Base-by-base conservation (phyloP, 2,113 vertebrate genomes). In the Syngnathus floridae region DNA sequence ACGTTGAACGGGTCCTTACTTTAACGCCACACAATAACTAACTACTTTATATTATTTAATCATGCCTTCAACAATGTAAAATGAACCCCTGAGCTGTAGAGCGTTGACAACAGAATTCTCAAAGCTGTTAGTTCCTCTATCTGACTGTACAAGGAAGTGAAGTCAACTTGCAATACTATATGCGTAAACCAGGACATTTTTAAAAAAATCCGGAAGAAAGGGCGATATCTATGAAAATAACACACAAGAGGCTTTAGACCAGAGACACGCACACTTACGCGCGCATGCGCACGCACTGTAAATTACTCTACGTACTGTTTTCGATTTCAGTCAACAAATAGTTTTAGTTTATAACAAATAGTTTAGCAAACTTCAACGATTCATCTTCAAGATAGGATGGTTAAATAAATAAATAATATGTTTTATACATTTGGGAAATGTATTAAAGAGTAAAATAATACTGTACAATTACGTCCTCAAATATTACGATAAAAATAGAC, bases 61-160 rank as follows among this genome's bases (percentile, higher is more conserved):
- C 88, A 87, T 88, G 62, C 8, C 78, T 70, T 59, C 46, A 64
- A 57, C 16, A 66, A 65, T 65, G 16, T 38, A 57, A 75, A 71
- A 63, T 49, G 36, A 64, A 71, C 76, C 71, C 1, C 59, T 41
- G 68, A 67, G 70, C 70, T 66, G 76, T 72, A 70, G 60, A 73
- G 70, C 69, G 68, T 69, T 68, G 71, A 66, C 64, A 77, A 56
- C 31, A 62, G 56, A 80, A 76, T 75, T 66, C 64, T 38, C 84
- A 64, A 54, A 71, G 72, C 80, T 84, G 83, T 72, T 75, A 85
- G 89, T 92, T 92, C 91, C 91, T 91, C 91, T 88, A 90, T 90
- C 88, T 70, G 66, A 51, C 51, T 78, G 75, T 66, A 91, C 75
- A 75, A 91, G 91, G 91, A 92, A 92, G 91, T 92, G 84, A 87